Evolutionary conservation across 1,140 invertebrate species (phyloP), one percentile per base, ranked within the genome.

Genomic region (Archivesica marissinica): DNA sequence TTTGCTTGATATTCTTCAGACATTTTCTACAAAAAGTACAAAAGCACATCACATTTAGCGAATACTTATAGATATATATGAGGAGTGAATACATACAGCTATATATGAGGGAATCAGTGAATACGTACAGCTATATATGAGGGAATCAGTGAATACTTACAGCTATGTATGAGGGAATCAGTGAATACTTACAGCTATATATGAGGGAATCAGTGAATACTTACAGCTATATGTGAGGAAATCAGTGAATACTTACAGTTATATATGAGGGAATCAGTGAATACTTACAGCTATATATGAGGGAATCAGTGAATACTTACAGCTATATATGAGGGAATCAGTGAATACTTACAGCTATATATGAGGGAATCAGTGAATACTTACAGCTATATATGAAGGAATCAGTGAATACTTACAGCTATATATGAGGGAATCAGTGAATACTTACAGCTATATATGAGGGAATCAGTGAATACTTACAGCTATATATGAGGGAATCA

Each of bases 271-370:
- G n/a, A n/a, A n/a, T n/a, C n/a, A n/a, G 76, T 52, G 52, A 41
- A 17, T 23, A 89, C 92, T 89, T 88, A 93, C 93, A 74, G 89
- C 85, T 33, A 93, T 88, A 74, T 93, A 91, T 54, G 89, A 84
- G 17, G 89, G 86, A 39, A 94, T 87, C 70, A 90, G 90, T 15
- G 92, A 41, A 17, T 23, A 89, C 92, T 89, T 88, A 93, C 93
- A 74, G 89, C 85, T 33, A 93, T 88, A 74, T 93, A 91, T 54
- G 89, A 84, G 17, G 89, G 86, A 39, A 94, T 87, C 70, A 90
- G 90, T 15, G 92, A 41, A 17, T 23, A 89, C 92, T 89, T 88
- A 93, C 93, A 74, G 89, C 85, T 33, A 93, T 88, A 74, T 93
- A 91, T 54, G 89, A 84, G 17, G 89, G 86, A 39, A 94, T 87